phyloP scores from a whole-genome alignment of 2,888 invertebrate genomes.

The Polydrusus tereticollis region DNA sequence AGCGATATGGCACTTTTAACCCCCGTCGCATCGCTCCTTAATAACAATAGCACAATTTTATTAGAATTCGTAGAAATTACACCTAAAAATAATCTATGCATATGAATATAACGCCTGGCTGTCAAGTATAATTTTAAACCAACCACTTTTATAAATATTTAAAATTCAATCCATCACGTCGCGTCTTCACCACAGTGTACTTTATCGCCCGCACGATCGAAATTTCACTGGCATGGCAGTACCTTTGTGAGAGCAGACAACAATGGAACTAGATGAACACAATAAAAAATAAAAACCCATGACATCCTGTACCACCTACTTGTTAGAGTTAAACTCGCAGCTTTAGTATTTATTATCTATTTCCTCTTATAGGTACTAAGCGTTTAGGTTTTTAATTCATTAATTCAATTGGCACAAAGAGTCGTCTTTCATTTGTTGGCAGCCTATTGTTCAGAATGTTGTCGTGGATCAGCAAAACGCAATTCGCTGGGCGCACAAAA shows the following conservation, averaged over 20 bases:
- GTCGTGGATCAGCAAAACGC: no score
- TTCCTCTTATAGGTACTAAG: constrained; percentile 1
- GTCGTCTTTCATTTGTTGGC: no score
- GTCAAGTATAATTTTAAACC: neutral
- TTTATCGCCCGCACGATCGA: constrained; percentile 25
- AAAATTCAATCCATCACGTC: constrained; percentile 27
- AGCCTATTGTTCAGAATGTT: no score
- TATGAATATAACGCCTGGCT: neutral
- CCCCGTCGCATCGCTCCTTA: no score
- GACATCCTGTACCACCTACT: constrained; percentile 35
- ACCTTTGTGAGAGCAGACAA: constrained; percentile 33
- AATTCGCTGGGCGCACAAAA: no score
- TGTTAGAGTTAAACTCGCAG: constrained; percentile 23
- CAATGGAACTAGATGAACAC: constrained; percentile 38
- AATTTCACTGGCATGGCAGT: constrained; percentile 21
- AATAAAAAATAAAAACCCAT: constrained; percentile 36
- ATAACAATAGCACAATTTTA: no score
- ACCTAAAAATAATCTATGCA: no score
- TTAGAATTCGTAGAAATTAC: no score
- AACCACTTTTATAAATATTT: neutral
- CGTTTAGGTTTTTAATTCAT: neutral
- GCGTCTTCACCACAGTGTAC: constrained; percentile 9
- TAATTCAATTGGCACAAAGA: no score
- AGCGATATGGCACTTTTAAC: no score
- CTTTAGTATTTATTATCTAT: constrained; percentile 1